phyloP scores from a whole-genome alignment of 2,113 vertebrate genomes.

The Oceanodroma tethys region DNA sequence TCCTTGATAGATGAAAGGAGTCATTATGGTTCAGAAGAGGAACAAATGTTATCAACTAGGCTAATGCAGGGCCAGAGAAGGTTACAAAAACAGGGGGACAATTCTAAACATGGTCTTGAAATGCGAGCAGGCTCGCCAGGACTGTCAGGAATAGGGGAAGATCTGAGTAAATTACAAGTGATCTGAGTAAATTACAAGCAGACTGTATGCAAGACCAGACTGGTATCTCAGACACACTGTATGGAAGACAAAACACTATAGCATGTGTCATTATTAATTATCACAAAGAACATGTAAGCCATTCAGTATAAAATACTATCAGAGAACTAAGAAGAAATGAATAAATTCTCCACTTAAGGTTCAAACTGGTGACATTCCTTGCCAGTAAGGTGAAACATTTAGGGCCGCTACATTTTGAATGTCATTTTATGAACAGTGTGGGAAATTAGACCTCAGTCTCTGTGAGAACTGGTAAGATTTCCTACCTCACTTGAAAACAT shows the following conservation, averaged over 20 bases:
- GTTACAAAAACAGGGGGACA: background rate
- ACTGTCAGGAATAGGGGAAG: background rate
- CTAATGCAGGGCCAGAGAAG: background rate
- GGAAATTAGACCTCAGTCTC: background rate
- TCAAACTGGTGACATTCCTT: background rate
- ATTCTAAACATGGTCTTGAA: background rate
- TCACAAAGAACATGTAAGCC: background rate
- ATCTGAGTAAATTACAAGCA: too few relatives aligned
- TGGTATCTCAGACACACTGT: background rate
- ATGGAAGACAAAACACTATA: background rate
- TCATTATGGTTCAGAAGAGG: background rate
- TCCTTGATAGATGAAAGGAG: background rate
- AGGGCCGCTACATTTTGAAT: background rate
- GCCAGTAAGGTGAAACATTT: background rate
- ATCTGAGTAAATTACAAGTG: background rate
- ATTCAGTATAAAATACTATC: background rate
- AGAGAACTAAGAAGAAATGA: background rate
- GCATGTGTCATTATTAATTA: background rate
- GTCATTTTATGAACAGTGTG: background rate
- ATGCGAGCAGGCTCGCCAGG: background rate
- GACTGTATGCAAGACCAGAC: background rate
- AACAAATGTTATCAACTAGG: background rate
- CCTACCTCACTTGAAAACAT: background rate
- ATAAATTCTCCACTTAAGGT: background rate
- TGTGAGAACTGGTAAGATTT: slow-evolving; percentile 14